Conservation (phyloP, 2,113 vertebrate species). For the Xiphophorus maculatus region DNA sequence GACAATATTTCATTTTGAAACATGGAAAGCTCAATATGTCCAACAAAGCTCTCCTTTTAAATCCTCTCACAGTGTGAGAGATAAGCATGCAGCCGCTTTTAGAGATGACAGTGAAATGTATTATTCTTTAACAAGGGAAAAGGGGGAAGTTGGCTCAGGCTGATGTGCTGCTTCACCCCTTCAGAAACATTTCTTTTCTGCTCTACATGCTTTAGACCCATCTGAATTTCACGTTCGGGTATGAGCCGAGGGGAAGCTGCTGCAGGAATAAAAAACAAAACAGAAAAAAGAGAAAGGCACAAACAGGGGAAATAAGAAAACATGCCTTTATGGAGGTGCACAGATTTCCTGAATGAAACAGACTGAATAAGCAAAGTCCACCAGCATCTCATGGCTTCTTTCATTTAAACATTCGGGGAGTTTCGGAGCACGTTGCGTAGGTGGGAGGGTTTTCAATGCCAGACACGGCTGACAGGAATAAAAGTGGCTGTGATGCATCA, state of each 20-base stretch:
- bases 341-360: conserved; percentile 5
- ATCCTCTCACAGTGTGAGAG: conserved; percentile 61
- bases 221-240: conserved; percentile 36
- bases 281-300: not conserved
- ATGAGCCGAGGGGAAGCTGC: conserved; percentile 11
- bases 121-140: conserved; percentile 48
- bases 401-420: conserved; percentile 1
- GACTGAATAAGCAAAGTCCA: not conserved
- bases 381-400: not conserved
- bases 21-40: conserved; percentile 64
- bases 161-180: conserved; percentile 24
- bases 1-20: conserved; percentile 69
- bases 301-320: not conserved
- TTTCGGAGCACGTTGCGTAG: not conserved
- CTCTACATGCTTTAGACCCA: conserved; percentile 24
- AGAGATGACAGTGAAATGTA: conserved; percentile 66
- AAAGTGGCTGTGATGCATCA: conserved; percentile 1
- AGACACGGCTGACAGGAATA: not conserved
- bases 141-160: conserved; percentile 33
- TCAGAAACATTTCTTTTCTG: conserved; percentile 44
- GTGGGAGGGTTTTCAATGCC: not conserved
- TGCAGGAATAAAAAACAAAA: not conserved
- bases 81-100: conserved; percentile 60
- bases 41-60: conserved; percentile 67
- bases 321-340: conserved; percentile 2